Evolutionary conservation across 1,140 invertebrate genomes (phyloP), one percentile per base, ranked within the genome.

Genomic region (Aporrectodea caliginosa): DNA sequence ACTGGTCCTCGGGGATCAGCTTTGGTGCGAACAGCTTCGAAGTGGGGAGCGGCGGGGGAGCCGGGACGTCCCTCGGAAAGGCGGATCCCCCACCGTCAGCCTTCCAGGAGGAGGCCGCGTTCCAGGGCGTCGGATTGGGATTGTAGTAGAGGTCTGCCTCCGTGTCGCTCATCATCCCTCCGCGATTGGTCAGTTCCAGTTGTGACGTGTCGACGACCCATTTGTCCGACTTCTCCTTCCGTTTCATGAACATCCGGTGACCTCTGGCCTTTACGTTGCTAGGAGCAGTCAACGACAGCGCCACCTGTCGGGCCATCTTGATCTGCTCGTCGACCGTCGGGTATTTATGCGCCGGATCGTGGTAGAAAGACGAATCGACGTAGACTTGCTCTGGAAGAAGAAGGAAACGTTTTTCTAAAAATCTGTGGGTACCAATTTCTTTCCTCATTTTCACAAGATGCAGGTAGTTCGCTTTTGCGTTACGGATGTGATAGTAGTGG

Each of bases 321-420:
- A 98, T 95, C 89, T 98, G 96, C 86, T 98, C 95, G 85, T 97
- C 94, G 76, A 98, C 93, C 0, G 96, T 97, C 0, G 96, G 96
- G 88, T 97, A 96, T 35, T 92, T 90, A 58, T 92, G 92, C 31
- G 93, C 92, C 22, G 94, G 92, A 71, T 88, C 86, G 73, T 88
- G 85, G 88, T 97, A 98, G 91, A 98, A 98, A 83, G 94, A 93
- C 22, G 95, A 97, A 71, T 95, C 96, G 16, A 95, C 92, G 88
- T 93, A 98, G 87, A 95, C 92, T 89, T 95, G 95, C 86, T 93
- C 94, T 96, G 89, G 35, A n/a, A n/a, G n/a, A n/a, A n/a, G n/a
- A n/a, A n/a, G n/a, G n/a, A n/a, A n/a, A n/a, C n/a, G n/a, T n/a
- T n/a, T n/a, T n/a, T n/a, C n/a, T n/a, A n/a, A n/a, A n/a, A n/a